Percentiles rank a stretch among this genome's conserved stretches.
Evolutionary conservation across 2,113 vertebrate species (phyloP).

Genomic region (Hypocryptadius cinnamomeus): DNA sequence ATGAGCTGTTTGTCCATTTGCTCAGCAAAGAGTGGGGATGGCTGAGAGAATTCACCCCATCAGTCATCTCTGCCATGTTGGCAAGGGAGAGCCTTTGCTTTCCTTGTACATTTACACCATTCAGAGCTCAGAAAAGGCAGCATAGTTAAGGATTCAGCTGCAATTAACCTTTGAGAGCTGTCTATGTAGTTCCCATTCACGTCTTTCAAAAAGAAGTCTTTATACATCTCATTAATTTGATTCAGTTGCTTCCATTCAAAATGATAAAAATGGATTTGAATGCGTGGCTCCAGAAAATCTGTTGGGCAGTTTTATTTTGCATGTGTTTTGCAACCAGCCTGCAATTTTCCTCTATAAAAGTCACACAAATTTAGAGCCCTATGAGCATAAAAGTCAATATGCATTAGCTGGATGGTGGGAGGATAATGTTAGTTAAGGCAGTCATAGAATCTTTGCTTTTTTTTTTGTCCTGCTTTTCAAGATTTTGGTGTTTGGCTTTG

Average conservation of each 20-base stretch:
- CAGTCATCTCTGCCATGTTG: not conserved
- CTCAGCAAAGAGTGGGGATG: not conserved
- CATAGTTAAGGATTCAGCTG: not conserved
- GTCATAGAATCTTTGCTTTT: not conserved
- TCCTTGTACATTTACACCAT: not conserved
- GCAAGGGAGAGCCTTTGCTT: not conserved
- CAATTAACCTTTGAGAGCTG: slow-evolving; percentile 6
- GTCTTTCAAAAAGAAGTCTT: not conserved
- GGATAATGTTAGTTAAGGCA: not conserved
- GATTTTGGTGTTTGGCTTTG: not conserved
- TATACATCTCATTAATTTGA: not conserved
- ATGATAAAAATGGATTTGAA: not conserved
- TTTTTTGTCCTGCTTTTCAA: not conserved
- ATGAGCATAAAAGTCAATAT: not conserved
- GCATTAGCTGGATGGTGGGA: not conserved
- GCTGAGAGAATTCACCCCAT: not conserved
- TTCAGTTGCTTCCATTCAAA: not conserved
- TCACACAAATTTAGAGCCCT: not conserved
- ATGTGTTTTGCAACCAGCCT: not conserved
- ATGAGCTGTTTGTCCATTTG: not conserved
- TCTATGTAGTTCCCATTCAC: not conserved
- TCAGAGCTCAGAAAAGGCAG: not conserved
- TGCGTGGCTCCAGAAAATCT: not conserved
- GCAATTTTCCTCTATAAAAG: not conserved
- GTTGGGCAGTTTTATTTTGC: not conserved